Evolutionary conservation across 1,140 invertebrate genomes (phyloP).

Genomic region (Artemia franciscana): DNA sequence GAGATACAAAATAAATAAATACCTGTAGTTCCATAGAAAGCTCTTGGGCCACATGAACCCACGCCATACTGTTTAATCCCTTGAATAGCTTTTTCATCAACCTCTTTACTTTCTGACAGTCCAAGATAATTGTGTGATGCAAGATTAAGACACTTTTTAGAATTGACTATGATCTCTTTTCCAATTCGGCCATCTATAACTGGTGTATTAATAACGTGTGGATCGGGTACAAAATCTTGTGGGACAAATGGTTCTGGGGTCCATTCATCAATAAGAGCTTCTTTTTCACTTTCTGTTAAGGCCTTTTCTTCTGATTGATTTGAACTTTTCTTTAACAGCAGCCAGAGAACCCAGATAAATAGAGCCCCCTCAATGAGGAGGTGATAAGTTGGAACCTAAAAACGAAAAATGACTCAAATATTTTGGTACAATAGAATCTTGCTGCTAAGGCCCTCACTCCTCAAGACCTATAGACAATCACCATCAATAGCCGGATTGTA

Average conservation of each 20-base stretch:
- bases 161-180: conserved; percentile 42
- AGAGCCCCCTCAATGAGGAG: conserved; percentile 29
- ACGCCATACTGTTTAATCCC: conserved; percentile 79
- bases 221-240: conserved; percentile 27
- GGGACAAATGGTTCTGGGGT: conserved; percentile 45
- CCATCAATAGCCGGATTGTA: too few relatives aligned
- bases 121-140: conserved; percentile 65
- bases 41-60: conserved; percentile 87
- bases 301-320: conserved; percentile 21
- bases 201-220: conserved; percentile 27
- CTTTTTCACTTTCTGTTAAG: conserved; percentile 34
- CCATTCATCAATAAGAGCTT: conserved; percentile 43
- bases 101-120: conserved; percentile 36
- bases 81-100: conserved; percentile 41
- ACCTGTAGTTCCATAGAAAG: conserved; percentile 89
- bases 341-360: conserved; percentile 31
- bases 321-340: conserved; percentile 29
- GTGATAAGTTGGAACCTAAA: conserved; percentile 32
- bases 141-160: conserved; percentile 47
- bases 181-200: conserved; percentile 29
- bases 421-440: too few relatives aligned
- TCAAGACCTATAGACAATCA: too few relatives aligned
- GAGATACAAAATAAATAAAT: conserved; percentile 14
- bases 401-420: conserved; percentile 13
- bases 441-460: too few relatives aligned